Conservation (phyloP, 2,113 vertebrate genomes). For the Cardinalis cardinalis region DNA sequence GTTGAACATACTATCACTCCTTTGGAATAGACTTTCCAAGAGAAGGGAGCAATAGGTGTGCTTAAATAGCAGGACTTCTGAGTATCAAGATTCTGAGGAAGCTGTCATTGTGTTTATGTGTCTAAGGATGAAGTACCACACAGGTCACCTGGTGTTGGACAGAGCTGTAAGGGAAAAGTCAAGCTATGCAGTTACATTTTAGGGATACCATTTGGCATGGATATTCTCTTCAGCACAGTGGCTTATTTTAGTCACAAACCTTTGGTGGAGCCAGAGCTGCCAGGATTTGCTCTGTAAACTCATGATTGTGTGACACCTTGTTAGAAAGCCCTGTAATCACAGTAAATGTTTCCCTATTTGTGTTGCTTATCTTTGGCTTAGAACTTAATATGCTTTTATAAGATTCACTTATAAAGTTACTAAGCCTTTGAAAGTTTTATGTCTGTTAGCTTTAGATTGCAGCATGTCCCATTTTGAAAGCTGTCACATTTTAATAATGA, state of each 20-base stretch:
- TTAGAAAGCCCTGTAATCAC: background rate
- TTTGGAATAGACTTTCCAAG: background rate
- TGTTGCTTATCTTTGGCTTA: background rate
- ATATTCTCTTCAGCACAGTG: background rate
- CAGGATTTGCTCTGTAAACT: background rate
- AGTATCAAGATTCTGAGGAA: background rate
- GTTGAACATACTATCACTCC: background rate
- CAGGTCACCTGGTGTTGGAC: accelerated
- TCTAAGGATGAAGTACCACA: background rate
- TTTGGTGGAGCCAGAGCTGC: background rate
- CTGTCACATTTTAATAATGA: background rate
- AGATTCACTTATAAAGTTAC: background rate
- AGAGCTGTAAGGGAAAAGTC: background rate
- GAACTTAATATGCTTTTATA: background rate
- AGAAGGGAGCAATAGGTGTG: background rate
- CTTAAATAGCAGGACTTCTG: background rate
- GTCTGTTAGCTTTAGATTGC: background rate
- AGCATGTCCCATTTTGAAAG: background rate
- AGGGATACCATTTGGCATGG: accelerated
- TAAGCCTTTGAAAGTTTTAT: background rate
- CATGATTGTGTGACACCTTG: background rate
- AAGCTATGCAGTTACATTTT: background rate
- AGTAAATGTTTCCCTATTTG: background rate
- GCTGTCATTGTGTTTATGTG: accelerated
- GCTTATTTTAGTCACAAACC: background rate